Conservation (phyloP, 2,888 invertebrate species). For the Boloria euphrosyne region DNA sequence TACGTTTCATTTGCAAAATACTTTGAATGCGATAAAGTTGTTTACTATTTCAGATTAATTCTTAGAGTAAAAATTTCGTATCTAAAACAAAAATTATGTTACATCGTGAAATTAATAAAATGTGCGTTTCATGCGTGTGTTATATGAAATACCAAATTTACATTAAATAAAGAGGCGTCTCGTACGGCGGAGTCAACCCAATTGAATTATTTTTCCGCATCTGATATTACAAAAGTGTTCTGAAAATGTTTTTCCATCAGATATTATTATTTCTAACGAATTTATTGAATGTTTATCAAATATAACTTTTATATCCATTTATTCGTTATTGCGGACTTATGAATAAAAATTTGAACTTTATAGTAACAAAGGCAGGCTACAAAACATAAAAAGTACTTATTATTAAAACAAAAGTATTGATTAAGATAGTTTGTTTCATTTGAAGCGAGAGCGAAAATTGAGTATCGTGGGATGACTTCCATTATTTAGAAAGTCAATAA, state of each 20-base stretch:
- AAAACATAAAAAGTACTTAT: background rate
- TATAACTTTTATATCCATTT: too few relatives aligned
- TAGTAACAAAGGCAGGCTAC: too few relatives aligned
- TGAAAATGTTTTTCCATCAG: background rate
- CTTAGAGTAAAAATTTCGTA: background rate
- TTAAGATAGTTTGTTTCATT: too few relatives aligned
- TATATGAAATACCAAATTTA: background rate
- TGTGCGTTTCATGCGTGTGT: too few relatives aligned
- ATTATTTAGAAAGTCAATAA: conserved; percentile 19
- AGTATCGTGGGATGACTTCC: background rate
- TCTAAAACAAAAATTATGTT: background rate
- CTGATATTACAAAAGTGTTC: background rate
- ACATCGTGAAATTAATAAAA: too few relatives aligned
- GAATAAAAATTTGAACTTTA: background rate
- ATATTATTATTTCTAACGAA: background rate
- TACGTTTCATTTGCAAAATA: conserved; percentile 7
- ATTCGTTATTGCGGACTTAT: too few relatives aligned
- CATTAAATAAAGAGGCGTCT: background rate
- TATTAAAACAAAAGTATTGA: too few relatives aligned
- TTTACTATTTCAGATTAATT: background rate
- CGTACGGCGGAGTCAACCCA: background rate
- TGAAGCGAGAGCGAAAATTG: background rate
- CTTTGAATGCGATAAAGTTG: background rate
- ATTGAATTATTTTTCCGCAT: conserved; percentile 2
- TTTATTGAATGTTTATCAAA: background rate